These are phyloP conservation scores for Rhizomys pruinosus DNA, from an alignment of 2,113 vertebrate species.

Conservation along the genomic window DNA sequence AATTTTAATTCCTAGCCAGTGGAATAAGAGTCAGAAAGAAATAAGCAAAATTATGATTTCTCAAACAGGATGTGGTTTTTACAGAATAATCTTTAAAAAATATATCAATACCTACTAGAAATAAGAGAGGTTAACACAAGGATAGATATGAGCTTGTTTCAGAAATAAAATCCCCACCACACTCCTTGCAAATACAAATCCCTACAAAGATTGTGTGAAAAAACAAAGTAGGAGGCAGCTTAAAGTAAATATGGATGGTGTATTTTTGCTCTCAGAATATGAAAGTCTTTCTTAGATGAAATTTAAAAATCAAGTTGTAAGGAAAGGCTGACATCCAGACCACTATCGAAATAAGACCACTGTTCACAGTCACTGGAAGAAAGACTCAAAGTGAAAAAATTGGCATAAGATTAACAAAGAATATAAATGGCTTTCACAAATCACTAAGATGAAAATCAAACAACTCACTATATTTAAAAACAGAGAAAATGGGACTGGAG, in stretches of 20 bases:
- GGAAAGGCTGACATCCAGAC: not conserved
- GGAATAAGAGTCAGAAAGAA: not conserved
- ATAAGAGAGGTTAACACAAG: not conserved
- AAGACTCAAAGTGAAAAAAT: not conserved
- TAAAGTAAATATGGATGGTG: not conserved
- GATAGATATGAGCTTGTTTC: not conserved
- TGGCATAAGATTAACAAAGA: not conserved
- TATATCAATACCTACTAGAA: not conserved
- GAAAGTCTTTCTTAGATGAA: not conserved
- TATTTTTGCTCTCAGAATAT: not conserved
- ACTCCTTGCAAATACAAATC: not conserved
- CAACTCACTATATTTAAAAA: not conserved
- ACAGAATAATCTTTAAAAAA: not conserved
- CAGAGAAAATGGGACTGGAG: not conserved
- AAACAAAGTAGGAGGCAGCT: not conserved
- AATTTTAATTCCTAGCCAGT: not conserved
- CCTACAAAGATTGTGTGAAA: not conserved
- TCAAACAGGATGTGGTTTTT: not conserved
- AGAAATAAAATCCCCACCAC: not conserved
- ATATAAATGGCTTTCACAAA: not conserved
- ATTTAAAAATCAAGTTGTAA: not conserved
- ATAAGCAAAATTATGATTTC: not conserved
- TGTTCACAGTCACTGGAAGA: not conserved
- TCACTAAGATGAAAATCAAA: not conserved
- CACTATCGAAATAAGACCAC: not conserved